These are phyloP conservation scores for Astyanax mexicanus DNA, from an alignment of 2,797 vertebrate genomes.

Conservation along the genomic window DNA sequence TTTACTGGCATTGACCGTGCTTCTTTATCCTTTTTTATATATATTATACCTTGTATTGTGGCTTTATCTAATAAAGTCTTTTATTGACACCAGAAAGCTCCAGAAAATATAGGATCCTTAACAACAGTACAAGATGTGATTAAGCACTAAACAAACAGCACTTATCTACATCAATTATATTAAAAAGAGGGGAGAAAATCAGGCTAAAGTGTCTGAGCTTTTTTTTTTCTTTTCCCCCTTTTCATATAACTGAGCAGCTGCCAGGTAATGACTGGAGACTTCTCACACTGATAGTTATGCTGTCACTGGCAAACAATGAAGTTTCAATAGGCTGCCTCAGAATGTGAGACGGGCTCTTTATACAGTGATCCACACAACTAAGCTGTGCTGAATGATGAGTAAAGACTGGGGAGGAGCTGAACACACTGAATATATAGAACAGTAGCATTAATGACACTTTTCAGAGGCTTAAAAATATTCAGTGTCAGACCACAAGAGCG, in stretches of 20 bases:
- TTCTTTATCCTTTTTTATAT: too few species aligned
- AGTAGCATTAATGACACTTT: not conserved
- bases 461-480: not conserved
- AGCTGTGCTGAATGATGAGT: not conserved
- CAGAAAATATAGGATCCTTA: too few species aligned
- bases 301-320: not conserved
- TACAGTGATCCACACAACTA: not conserved
- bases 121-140: too few species aligned
- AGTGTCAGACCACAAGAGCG: not conserved
- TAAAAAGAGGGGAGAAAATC: too few species aligned
- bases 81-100: too few species aligned
- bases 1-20: too few species aligned
- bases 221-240: not conserved
- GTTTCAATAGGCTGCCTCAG: not conserved
- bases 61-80: too few species aligned
- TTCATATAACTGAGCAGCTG: not conserved
- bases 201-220: too few species aligned
- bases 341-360: not conserved
- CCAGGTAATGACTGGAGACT: not conserved
- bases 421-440: not conserved
- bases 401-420: not conserved
- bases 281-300: not conserved
- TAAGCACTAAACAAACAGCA: too few species aligned
- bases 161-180: too few species aligned
- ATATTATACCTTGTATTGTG: too few species aligned